Conservation (phyloP, 2,113 vertebrate genomes). For the Pteronura brasiliensis region DNA sequence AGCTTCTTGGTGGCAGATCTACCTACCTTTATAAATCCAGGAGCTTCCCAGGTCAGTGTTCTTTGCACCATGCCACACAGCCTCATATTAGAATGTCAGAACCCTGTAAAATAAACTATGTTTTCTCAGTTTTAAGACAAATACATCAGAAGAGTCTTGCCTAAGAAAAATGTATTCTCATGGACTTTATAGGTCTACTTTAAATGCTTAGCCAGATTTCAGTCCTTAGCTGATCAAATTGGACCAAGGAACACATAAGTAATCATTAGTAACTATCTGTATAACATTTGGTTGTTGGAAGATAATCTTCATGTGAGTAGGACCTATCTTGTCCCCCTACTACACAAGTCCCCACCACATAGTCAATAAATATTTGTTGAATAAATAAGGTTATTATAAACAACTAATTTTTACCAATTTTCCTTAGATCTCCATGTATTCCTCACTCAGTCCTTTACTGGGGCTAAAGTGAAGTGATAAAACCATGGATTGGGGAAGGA, state of each 20-base stretch:
- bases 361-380: not conserved
- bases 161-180: too few species aligned
- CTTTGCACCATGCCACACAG: too few species aligned
- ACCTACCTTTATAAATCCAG: too few species aligned
- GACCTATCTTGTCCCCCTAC: not conserved
- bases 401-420: not conserved
- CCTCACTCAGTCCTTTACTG: not conserved
- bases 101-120: too few species aligned
- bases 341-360: not conserved
- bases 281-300: not conserved
- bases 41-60: too few species aligned
- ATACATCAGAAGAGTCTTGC: too few species aligned
- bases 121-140: too few species aligned
- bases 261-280: not conserved
- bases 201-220: not conserved
- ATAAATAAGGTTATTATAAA: not conserved
- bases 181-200: not conserved
- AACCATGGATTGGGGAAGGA: not conserved
- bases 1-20: too few species aligned
- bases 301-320: not conserved
- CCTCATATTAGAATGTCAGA: too few species aligned
- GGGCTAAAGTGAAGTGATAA: not conserved
- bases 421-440: not conserved
- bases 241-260: not conserved
- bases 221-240: not conserved